Evolutionary conservation across 2,797 vertebrate genomes (phyloP).

Genomic region (Girardinus metallicus): DNA sequence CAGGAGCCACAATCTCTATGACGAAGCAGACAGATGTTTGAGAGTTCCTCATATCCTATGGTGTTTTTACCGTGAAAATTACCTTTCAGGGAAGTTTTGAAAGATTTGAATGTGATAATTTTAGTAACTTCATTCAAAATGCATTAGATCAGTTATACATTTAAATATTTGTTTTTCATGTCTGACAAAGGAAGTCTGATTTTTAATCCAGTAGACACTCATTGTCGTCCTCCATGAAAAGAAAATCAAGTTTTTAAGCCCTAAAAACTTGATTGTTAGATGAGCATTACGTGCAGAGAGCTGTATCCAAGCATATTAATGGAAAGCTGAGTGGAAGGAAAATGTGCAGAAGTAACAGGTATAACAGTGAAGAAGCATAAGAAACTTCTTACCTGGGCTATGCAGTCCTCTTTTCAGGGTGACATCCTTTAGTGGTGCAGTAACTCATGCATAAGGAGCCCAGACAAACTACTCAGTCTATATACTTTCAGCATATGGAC

Average conservation of each 20-base stretch:
- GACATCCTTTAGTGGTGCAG: not conserved
- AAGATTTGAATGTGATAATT: not conserved
- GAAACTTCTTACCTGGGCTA: not conserved
- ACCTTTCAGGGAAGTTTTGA: not conserved
- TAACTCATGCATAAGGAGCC: not conserved
- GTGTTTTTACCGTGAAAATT: not conserved
- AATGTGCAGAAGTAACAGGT: not conserved
- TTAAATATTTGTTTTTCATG: not conserved
- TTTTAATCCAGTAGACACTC: not conserved
- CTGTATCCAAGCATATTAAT: not conserved
- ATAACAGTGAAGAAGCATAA: not conserved
- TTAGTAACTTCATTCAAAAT: not conserved
- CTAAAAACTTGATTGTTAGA: not conserved
- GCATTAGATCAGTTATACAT: not conserved
- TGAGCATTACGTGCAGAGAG: not conserved
- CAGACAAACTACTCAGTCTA: not conserved
- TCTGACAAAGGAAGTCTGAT: not conserved
- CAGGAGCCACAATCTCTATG: constrained; percentile 21
- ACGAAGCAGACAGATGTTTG: not conserved
- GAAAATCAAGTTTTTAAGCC: too few species aligned
- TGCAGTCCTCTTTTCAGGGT: not conserved
- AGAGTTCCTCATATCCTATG: not conserved
- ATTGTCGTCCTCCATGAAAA: not conserved
- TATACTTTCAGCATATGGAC: not conserved
- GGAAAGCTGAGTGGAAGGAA: not conserved